Base-by-base conservation (phyloP, 92 coral and sea anemone genomes). In the Anthopleura xanthogrammica region DNA sequence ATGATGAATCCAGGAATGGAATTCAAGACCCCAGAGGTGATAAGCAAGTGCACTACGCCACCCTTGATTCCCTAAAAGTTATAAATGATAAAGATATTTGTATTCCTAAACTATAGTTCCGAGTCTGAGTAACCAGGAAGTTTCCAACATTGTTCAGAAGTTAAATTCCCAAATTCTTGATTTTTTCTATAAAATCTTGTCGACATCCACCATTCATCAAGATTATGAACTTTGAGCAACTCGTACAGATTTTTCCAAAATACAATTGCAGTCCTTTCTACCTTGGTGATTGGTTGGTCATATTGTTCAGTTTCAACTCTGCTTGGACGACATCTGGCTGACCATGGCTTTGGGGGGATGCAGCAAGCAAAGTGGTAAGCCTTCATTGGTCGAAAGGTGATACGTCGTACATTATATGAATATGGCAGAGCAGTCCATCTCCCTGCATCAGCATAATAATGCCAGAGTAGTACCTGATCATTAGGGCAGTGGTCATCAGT, bases 401-500 rank as follows among this genome's bases (percentile, higher is more conserved):
- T 89, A 41, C 95, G 80, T 20, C 93, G 83, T 19, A 87, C 92
- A 77, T 89, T 89, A 64, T 83, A 89, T 85, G 57, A 23, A 42
- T 77, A 86, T 7, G 87, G 88, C 22, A 91, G 88, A 9, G 79
- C 81, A 12, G 78, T 76, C 87, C 84, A 91, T 42, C 81, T 79
- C 20, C 90, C 90, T 13, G 76, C 72, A 16, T 74, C 90, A 4
- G 92, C 93, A 70, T 91, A 95, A 78, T 91, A 90, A 83, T 93
- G 83, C 95, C 93, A 93, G 0, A 93, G 82, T 36, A 95, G 80
- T 20, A 84, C 81, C 56, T 93, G 97, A 54, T 95, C 98, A 84
- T 89, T 87, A 1, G 92, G 92, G 73, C 97, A 93, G 77, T 77
- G 73, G 54, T 86, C 83, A 19, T 86, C 56, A 43, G 93, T 85